These are phyloP conservation scores for Glaucomys volans DNA, from an alignment of 2,113 vertebrate species.

Conservation along the genomic window DNA sequence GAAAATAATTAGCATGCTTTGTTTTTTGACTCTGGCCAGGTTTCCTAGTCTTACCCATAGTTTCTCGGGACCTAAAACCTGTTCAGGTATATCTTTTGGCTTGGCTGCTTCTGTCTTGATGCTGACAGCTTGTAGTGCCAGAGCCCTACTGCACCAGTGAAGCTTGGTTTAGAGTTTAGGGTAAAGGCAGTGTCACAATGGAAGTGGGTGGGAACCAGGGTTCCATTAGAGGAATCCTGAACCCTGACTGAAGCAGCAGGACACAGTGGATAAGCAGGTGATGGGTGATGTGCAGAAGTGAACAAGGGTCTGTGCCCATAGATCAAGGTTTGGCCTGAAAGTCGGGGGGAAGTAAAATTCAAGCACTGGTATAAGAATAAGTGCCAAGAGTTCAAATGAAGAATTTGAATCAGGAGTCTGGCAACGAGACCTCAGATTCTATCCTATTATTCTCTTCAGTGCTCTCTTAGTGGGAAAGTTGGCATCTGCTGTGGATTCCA, in stretches of 20 bases:
- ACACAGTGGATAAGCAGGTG: background rate
- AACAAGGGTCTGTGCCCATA: background rate
- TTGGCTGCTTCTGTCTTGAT: conserved; percentile 34
- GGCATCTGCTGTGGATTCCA: background rate
- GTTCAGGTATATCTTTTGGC: conserved; percentile 52
- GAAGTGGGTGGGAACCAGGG: background rate
- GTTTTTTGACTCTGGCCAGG: background rate
- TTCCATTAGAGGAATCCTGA: conserved; percentile 59
- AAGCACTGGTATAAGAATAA: background rate
- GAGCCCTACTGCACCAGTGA: background rate
- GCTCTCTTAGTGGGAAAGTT: background rate
- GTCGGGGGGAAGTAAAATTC: too few relatives aligned
- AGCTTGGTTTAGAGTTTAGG: background rate
- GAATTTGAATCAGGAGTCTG: conserved; percentile 4
- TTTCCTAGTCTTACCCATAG: conserved; percentile 72
- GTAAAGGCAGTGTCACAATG: conserved; percentile 67
- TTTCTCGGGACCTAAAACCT: conserved; percentile 41
- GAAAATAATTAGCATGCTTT: conserved; percentile 15
- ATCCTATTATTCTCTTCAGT: background rate
- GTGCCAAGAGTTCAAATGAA: conserved; percentile 12
- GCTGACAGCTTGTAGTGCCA: background rate
- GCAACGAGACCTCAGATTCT: background rate
- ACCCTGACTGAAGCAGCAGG: background rate
- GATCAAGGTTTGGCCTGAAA: background rate
- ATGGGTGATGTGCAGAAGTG: background rate